Evolutionary conservation across 2,888 invertebrate species (phyloP).

Genomic region (Latrodectus hesperus): DNA sequence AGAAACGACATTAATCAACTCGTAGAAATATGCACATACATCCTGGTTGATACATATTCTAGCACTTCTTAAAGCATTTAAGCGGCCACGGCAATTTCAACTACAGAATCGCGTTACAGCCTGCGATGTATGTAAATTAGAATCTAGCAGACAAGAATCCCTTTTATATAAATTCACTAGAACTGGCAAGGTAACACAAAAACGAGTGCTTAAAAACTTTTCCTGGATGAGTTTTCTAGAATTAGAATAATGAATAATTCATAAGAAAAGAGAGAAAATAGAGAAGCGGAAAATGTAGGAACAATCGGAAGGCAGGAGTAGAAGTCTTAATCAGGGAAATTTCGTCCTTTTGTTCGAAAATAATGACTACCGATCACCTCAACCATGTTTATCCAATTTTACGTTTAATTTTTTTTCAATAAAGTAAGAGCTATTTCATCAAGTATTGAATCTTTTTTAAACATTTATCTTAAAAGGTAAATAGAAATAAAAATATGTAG

Average conservation of each 20-base stretch:
- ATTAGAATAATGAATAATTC: slow-evolving; percentile 65
- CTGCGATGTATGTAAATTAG: slow-evolving; percentile 26
- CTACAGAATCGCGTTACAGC: slow-evolving; percentile 17
- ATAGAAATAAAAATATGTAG: too few relatives aligned
- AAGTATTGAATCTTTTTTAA: too few relatives aligned
- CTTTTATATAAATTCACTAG: slow-evolving; percentile 24
- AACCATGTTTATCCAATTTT: too few relatives aligned
- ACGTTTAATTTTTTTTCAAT: too few relatives aligned
- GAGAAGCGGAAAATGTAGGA: too few relatives aligned
- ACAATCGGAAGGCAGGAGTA: not conserved
- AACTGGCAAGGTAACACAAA: slow-evolving; percentile 7
- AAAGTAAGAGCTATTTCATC: too few relatives aligned
- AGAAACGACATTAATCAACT: not conserved
- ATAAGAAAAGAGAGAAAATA: slow-evolving; percentile 1
- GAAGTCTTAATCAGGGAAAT: slow-evolving; percentile 31
- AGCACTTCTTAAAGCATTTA: not conserved
- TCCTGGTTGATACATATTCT: not conserved
- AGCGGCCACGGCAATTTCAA: not conserved
- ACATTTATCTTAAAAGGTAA: too few relatives aligned
- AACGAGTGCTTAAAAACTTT: slow-evolving; percentile 49
- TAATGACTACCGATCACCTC: slow-evolving; percentile 49
- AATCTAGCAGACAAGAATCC: slow-evolving; percentile 7
- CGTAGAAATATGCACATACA: not conserved
- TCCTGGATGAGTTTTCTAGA: slow-evolving; percentile 31
- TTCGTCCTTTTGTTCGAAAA: slow-evolving; percentile 51